Base-by-base conservation (phyloP, 1,140 invertebrate species). In the Sipha flava region DNA sequence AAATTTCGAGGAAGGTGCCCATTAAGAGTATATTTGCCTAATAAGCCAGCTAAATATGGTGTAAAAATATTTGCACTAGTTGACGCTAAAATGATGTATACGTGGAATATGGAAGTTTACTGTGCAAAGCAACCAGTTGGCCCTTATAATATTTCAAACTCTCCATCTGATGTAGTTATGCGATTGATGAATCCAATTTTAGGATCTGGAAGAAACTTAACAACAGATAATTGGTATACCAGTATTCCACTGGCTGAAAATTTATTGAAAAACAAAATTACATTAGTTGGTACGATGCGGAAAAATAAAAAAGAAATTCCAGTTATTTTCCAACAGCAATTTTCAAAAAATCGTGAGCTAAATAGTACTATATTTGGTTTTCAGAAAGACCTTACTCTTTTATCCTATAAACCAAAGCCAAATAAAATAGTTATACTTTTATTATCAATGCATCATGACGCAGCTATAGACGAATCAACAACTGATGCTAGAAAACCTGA, bases 31-130 rank as follows among this genome's bases (percentile, higher is more conserved):
- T 79, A 79, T 47, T 21, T 79, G n/a, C 77, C 37, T 2, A 79
- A 64, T 64, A 79, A 79, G 14, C 52, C 73, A 85, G 82, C 80
- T 34, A 85, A 85, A 82, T 88, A 87, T 83, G 87, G 85, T n/a
- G 83, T 87, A 59, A 87, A 87, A 83, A 81, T 85, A 80, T 85
- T 83, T 82, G 81, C 81, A 66, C 75, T 85, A 34, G 81, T 80
- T 81, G 83, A 85, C 83, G 80, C 81, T 34, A 79, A 82, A 82
- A 85, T 80, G 80, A 82, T 80, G 80, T 86, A 85, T 59, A 81
- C 79, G 21, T 54, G 47, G 12, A 84, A 85, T 66, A 79, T 86
- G 26, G 83, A 86, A 82, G 75, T 85, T 2, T 85, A 85, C 59
- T 64, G 80, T 23, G 85, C 84, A 40, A 84, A 84, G 77, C 83